Conservation (phyloP, 2,888 invertebrate genomes). For the Masnerella sp. region DNA sequence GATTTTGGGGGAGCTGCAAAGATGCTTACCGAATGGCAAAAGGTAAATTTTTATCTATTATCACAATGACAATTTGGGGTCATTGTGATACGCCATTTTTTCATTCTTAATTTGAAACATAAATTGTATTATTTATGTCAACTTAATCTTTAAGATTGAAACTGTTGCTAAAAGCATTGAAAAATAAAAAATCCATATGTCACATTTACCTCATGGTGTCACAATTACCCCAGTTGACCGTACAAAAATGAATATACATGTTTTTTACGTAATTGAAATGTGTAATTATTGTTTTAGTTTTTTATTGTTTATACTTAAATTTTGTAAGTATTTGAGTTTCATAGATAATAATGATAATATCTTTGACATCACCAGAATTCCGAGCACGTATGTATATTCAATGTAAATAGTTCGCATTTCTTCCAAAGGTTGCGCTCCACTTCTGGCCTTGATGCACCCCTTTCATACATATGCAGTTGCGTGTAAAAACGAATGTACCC, state of each 20-base stretch:
- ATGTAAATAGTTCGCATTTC: slow-evolving; percentile 30
- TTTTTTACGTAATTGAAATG: not conserved
- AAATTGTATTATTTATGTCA: too few species aligned
- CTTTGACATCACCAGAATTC: slow-evolving; percentile 19
- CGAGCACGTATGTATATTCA: slow-evolving; percentile 14
- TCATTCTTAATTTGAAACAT: too few species aligned
- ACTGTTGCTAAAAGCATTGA: too few species aligned
- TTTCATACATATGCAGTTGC: slow-evolving; percentile 34
- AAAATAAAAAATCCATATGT: too few species aligned
- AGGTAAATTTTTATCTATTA: slow-evolving; percentile 28
- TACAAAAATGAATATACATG: too few species aligned
- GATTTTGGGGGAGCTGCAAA: slow-evolving; percentile 22
- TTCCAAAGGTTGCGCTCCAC: slow-evolving; percentile 35
- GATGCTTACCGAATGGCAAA: slow-evolving; percentile 56
- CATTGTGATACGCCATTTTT: too few species aligned
- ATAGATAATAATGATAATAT: slow-evolving; percentile 8
- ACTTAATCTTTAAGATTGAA: too few species aligned
- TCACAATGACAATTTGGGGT: too few species aligned
- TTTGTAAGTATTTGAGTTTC: slow-evolving; percentile 5
- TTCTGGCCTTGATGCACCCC: slow-evolving; percentile 20
- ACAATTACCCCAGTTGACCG: too few species aligned
- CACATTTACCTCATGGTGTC: too few species aligned
- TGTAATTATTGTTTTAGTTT: not conserved
- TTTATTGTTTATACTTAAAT: too few species aligned
- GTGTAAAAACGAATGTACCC: slow-evolving; percentile 29